Evolutionary conservation across 1,140 invertebrate species (phyloP).

Genomic region (Aphaenogaster rudis): DNA sequence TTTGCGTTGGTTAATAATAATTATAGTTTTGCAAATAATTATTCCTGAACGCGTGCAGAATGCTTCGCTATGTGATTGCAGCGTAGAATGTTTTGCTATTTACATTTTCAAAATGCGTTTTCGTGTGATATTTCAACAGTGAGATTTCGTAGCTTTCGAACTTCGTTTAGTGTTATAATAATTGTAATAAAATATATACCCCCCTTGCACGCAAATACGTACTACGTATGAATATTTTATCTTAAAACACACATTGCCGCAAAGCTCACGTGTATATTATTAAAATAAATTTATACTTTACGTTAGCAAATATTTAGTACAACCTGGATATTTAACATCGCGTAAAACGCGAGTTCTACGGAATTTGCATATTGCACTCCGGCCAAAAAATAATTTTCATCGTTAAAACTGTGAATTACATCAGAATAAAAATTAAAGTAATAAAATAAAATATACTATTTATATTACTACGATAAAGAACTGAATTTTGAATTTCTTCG

Average conservation of each 20-base stretch:
- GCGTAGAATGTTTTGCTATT: not conserved
- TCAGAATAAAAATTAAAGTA: not conserved
- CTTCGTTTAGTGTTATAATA: slow-evolving; percentile 7
- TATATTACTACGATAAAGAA: not conserved
- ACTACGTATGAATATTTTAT: slow-evolving; percentile 38
- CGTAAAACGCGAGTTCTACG: not conserved
- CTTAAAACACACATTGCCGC: slow-evolving; percentile 15
- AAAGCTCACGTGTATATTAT: not conserved
- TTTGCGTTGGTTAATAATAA: not conserved
- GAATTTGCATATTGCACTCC: not conserved
- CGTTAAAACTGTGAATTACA: not conserved
- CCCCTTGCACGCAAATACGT: slow-evolving; percentile 9
- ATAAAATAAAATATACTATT: not conserved
- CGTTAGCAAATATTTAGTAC: slow-evolving; percentile 32
- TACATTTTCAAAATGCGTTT: slow-evolving; percentile 15
- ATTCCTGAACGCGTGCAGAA: not conserved
- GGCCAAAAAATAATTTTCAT: not conserved
- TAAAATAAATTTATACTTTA: slow-evolving; percentile 26
- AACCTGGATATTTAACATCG: slow-evolving; percentile 13
- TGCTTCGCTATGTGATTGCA: not conserved
- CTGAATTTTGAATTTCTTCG: not conserved
- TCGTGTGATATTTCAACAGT: not conserved
- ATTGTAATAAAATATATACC: slow-evolving; percentile 4
- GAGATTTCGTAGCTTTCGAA: slow-evolving; percentile 14
- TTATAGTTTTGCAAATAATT: not conserved